Evolutionary conservation across 2,797 vertebrate species (phyloP), one percentile per base, ranked within the genome.

Genomic region (Periophthalmus magnuspinnatus): DNA sequence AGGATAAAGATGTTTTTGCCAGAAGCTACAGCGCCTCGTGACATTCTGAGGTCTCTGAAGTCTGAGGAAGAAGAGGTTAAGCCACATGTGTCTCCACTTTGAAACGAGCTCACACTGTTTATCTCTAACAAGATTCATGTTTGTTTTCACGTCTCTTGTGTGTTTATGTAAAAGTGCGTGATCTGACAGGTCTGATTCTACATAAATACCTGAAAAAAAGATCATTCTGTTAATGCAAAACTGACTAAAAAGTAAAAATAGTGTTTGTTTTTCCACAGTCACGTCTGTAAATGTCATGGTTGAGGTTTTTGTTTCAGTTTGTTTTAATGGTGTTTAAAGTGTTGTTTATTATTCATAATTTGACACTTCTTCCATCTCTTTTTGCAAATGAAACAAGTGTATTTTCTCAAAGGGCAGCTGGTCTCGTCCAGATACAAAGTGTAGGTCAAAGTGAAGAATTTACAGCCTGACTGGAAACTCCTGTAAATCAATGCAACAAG

Each of bases 401-500:
- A 13, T 11, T 24, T 28, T 32, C 55, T 57, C 24, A 28, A 32
- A 2, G 28, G 47, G 19, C 14, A 11, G 34, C 52, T 24, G 45
- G 36, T 47, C 16, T 24, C 57, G 13, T 33, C 19, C 24, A 9
- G 56, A 28, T 61, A 50, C 19, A 36, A 33, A 45, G 5, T 65
- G 61, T 41, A 54, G 69, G 69, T 72, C 69, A 38, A 19, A 59
- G 50, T 34, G 6, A 58, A 47, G 41, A 52, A 71, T 66, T 71
- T 71, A 79, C 60, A 61, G 60, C 10, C 10, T n/a, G 24, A 59
- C 52, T 32, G 16, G n/a, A 72, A 67, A 62, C 64, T 33, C 21
- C 28, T 66, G 65, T 68, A 67, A 28, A 67, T 56, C 55, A 61
- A 48, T 34, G 47, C 24, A 22, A 62, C 61, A 71, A 75, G 72